Conservation (phyloP, 2,797 vertebrate species). For the Lagocephalus sceleratus region DNA sequence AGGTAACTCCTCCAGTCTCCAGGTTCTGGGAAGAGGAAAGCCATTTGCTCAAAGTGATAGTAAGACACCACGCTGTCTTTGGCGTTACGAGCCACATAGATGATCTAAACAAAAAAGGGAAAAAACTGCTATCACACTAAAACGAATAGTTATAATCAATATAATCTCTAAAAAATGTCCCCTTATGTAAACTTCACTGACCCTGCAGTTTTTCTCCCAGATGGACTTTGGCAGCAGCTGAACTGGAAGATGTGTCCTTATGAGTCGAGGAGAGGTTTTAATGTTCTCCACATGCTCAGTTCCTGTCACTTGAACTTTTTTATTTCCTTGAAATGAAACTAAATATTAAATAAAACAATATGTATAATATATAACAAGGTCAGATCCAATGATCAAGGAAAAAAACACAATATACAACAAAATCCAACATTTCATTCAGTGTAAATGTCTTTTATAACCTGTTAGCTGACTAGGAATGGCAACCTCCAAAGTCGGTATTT, state of each 20-base stretch:
- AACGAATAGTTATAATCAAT: neutral
- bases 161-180: neutral
- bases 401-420: neutral
- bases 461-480: neutral
- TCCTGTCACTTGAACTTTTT: no score
- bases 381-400: neutral
- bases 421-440: neutral
- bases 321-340: no score
- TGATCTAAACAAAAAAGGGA: conserved; percentile 35
- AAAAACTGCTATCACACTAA: no score
- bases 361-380: no score
- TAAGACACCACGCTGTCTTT: conserved; percentile 87
- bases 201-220: conserved; percentile 65
- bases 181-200: conserved; percentile 11
- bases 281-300: conserved; percentile 40
- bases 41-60: conserved; percentile 86
- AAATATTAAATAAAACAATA: neutral
- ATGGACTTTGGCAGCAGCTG: conserved; percentile 66
- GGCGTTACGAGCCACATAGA: conserved; percentile 86
- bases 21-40: conserved; percentile 69
- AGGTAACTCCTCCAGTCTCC: conserved; percentile 75
- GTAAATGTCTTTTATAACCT: neutral
- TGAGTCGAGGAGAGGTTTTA: conserved; percentile 54
- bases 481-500: conserved; percentile 66
- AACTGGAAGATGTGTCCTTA: conserved; percentile 67